Base-by-base conservation (phyloP, 2,888 invertebrate species). In the Oligia fasciuncula region DNA sequence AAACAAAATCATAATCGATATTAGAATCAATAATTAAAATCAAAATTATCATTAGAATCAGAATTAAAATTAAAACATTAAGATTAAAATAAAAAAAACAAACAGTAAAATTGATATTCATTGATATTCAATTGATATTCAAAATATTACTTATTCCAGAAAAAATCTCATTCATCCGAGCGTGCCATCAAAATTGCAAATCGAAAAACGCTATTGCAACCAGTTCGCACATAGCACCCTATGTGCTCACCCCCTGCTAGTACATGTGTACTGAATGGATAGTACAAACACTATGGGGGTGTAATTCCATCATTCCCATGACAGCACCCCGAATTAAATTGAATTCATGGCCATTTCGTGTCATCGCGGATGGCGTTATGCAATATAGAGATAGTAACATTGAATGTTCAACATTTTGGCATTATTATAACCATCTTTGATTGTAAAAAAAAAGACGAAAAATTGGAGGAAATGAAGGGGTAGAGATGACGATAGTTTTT, bases 271-370 rank as follows among this genome's bases (percentile, higher is more conserved):
- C 75, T 76, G 76, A 84, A 86, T 85, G 88, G 88, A 86, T 83
- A 77, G 89, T 88, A 87, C 90, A 90, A 89, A 89, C 88, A 91
- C 89, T 86, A 85, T 76, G 89, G 91, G 89, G 91, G 89, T 91
- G 91, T 93, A 92, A 90, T 90, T 84, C 88, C 87, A 90, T 91
- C 90, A 92, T 93, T 93, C 93, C 91, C 93, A 93, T 92, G 91
- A 90, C 91, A 87, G 91, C 90, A 89, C 90, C 81, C 93, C 89
- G 85, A 78, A 91, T 88, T 87, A 92, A 92, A 94, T 94, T 91
- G 89, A 92, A 94, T 94, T 92, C 93, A 93, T 92, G 92, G 91
- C 91, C 92, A 91, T 90, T 90, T 90, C 91, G 90, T 94, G 93
- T 95, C 93, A 92, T 92, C 90, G 81, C 62, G 92, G 90, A 94